A percentile compares a stretch with the other conserved stretches of the same genome.
Evolutionary conservation across 2,888 invertebrate species (phyloP).

Genomic region (Cerceris rybyensis): DNA sequence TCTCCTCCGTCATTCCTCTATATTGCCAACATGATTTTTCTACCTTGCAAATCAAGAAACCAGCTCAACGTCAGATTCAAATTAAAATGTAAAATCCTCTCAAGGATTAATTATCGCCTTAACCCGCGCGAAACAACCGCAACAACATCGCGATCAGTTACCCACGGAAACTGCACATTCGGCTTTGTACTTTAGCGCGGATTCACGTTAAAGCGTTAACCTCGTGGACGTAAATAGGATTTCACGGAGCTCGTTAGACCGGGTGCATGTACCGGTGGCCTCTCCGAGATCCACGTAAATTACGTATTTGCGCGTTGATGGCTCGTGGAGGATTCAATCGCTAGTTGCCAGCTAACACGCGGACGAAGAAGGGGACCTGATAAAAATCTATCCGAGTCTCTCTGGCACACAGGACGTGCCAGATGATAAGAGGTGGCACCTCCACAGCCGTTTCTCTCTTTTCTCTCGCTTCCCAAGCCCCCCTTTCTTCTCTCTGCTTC

Average conservation of each 20-base stretch:
- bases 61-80: no score
- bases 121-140: background rate
- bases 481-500: conserved; percentile 30
- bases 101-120: conserved; percentile 2
- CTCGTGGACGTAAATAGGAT: conserved; percentile 23
- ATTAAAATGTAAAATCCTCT: no score
- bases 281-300: conserved; percentile 34
- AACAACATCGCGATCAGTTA: background rate
- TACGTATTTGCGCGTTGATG: conserved; percentile 32
- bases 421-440: conserved; percentile 56
- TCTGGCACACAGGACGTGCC: conserved; percentile 20
- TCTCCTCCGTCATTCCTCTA: no score
- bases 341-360: conserved; percentile 19
- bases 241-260: conserved; percentile 51
- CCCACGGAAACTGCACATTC: background rate
- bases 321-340: conserved; percentile 23
- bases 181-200: background rate
- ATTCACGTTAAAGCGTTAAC: background rate
- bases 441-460: conserved; percentile 22
- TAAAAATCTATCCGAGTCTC: conserved; percentile 39
- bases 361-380: conserved; percentile 28
- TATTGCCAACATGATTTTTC: no score
- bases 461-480: background rate
- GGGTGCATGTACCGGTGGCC: conserved; percentile 6
- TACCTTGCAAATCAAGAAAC: no score